These are phyloP conservation scores for Cheilosia grossa DNA, from an alignment of 2,888 invertebrate genomes.

Conservation along the genomic window DNA sequence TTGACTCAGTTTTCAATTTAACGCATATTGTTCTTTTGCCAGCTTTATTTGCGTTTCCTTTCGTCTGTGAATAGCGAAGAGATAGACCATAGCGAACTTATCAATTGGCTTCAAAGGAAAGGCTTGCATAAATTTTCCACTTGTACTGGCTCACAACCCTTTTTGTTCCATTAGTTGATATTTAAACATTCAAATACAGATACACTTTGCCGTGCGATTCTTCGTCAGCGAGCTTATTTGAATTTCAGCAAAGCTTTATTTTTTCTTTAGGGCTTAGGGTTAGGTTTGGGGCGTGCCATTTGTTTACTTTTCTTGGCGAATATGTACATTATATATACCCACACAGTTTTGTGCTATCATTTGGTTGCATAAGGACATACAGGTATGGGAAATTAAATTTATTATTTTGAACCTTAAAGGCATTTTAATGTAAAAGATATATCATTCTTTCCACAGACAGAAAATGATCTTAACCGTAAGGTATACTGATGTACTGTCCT, in stretches of 20 bases:
- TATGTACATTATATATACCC: neutral
- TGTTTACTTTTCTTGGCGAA: constrained; percentile 43
- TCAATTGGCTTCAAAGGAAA: constrained; percentile 74
- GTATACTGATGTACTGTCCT: too few relatives aligned
- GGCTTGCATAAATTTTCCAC: constrained; percentile 75
- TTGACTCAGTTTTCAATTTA: constrained; percentile 71
- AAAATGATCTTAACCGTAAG: too few relatives aligned
- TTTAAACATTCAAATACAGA: constrained; percentile 62
- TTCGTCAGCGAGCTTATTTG: constrained; percentile 59
- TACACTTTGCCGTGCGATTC: constrained; percentile 31
- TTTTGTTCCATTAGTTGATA: constrained; percentile 66
- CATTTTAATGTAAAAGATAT: too few relatives aligned
- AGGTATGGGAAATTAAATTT: neutral
- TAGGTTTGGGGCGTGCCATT: constrained; percentile 52
- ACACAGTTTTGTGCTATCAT: neutral
- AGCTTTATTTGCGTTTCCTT: constrained; percentile 71
- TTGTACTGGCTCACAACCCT: constrained; percentile 70
- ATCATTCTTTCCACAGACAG: too few relatives aligned
- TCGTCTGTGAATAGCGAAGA: constrained; percentile 41
- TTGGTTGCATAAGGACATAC: neutral
- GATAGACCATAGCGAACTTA: constrained; percentile 43
- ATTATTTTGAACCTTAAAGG: too few relatives aligned
- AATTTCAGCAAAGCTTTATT: constrained; percentile 67
- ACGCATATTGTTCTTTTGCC: constrained; percentile 71
- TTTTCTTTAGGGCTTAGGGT: constrained; percentile 4